These are phyloP conservation scores for Bucorvus abyssinicus DNA, from an alignment of 2,797 vertebrate genomes.

Conservation along the genomic window DNA sequence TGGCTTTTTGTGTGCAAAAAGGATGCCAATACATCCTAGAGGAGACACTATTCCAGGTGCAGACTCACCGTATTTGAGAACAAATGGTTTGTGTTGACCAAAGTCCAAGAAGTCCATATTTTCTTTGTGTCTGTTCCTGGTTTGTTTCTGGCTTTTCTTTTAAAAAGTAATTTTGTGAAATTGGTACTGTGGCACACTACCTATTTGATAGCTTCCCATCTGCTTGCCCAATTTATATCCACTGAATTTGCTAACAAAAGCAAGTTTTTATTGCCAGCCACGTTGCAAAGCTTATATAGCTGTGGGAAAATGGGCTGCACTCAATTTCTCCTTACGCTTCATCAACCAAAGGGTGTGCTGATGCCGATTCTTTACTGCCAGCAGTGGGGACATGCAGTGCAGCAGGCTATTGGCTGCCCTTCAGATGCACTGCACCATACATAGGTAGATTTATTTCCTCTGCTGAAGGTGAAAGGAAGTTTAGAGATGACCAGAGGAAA, in stretches of 20 bases:
- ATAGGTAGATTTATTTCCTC: background rate
- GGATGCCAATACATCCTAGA: background rate
- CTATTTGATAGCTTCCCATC: slow-evolving; percentile 17
- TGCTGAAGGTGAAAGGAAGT: background rate
- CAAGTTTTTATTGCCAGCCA: background rate
- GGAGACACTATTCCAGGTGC: background rate
- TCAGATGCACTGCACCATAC: background rate
- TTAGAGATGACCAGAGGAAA: background rate
- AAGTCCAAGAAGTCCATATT: background rate
- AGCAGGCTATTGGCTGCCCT: background rate
- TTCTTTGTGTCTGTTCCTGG: background rate
- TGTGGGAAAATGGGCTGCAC: background rate
- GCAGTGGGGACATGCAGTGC: background rate
- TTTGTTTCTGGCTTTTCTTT: background rate
- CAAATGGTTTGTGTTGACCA: background rate
- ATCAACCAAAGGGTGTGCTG: background rate
- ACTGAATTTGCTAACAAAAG: background rate
- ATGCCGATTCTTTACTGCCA: background rate
- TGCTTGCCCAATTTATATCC: background rate
- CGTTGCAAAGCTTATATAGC: background rate
- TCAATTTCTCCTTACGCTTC: background rate
- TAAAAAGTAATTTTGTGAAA: background rate
- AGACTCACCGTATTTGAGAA: background rate
- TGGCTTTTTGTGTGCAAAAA: background rate
- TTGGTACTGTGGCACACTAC: background rate